Evolutionary conservation across 2,113 vertebrate species (phyloP).

Genomic region (Engystomops pustulosus): DNA sequence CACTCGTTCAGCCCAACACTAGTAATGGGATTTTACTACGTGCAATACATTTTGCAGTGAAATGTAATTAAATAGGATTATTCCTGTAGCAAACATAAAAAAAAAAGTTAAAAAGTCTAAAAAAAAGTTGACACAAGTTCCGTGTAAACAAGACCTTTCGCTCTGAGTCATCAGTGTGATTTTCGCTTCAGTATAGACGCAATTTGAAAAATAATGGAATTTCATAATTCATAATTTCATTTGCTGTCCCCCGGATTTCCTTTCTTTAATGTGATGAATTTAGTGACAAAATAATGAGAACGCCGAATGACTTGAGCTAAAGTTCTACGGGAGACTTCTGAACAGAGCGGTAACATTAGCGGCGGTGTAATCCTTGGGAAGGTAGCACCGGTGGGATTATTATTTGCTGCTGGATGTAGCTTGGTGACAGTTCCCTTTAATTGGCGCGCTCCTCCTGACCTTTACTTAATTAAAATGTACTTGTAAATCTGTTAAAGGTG

Average conservation of each 20-base stretch:
- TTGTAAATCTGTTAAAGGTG: slow-evolving; percentile 43
- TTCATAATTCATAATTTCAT: slow-evolving; percentile 27
- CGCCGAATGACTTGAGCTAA: not conserved
- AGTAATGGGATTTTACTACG: not conserved
- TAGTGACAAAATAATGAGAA: slow-evolving; percentile 14
- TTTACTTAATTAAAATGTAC: slow-evolving; percentile 43
- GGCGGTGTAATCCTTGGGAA: not conserved
- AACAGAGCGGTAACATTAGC: slow-evolving; percentile 20
- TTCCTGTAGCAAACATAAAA: slow-evolving; percentile 20
- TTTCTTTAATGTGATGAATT: slow-evolving; percentile 23
- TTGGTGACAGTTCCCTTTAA: slow-evolving; percentile 34
- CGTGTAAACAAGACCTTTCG: slow-evolving; percentile 18
- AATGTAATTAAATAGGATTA: slow-evolving; percentile 22
- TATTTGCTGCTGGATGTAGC: not conserved
- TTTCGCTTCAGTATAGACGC: not conserved
- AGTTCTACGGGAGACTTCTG: not conserved
- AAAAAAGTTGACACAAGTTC: slow-evolving; percentile 8
- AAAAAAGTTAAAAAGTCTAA: not conserved
- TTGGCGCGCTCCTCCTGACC: slow-evolving; percentile 17
- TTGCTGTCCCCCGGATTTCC: not conserved
- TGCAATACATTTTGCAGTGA: not conserved
- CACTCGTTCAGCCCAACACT: not conserved
- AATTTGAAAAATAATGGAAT: slow-evolving; percentile 27
- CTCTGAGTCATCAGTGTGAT: slow-evolving; percentile 3
- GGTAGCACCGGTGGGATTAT: not conserved